Base-by-base conservation (phyloP, 2,888 invertebrate species). In the Odontocolon sp. region DNA sequence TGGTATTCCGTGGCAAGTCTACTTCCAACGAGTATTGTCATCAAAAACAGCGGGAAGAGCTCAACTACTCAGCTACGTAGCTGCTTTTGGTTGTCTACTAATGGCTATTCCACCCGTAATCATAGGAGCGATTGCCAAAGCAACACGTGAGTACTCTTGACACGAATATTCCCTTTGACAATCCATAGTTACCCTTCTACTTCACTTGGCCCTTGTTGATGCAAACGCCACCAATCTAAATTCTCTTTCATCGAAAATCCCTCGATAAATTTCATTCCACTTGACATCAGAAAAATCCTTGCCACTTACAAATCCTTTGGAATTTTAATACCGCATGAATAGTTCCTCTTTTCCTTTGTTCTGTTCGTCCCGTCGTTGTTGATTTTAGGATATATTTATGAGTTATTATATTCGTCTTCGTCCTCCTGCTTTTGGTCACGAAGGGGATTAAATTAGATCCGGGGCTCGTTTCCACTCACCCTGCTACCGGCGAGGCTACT, bases 41-140 rank as follows among this genome's bases (percentile, higher is more conserved):
- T 97, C 98, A 87, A 98, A 97, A 92, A 96, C 98, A 0, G 98
- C 99, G 0, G 94, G 94, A 4, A 94, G 98, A 66, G 99, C 99
- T 42, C 98, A 99, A 92, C 90, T 98, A 64, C 92, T 99, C 82
- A 99, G 98, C 23, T 99, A 97, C 91, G 97, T 99, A 59, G 99
- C 99, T 0, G 99, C 99, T 4, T 91, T 96, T 78, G 99, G 99
- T 16, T 99, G 99, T 91, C 94, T 99, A 85, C 92, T 99, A 86
- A 98, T 99, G 98, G 98, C 99, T 54, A 95, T 99, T 84, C 99
- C 99, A 33, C 97, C 99, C 1, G 97, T 99, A 70, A 93, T 99
- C 74, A 98, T 99, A 86, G 99, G 99, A 80, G 98, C 98, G 79
- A 98, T 99, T 85, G 99, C 99, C 61, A 96, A 97, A 91, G 96